Evolutionary conservation across 2,113 vertebrate genomes (phyloP).

Genomic region (Spheniscus mendiculus): DNA sequence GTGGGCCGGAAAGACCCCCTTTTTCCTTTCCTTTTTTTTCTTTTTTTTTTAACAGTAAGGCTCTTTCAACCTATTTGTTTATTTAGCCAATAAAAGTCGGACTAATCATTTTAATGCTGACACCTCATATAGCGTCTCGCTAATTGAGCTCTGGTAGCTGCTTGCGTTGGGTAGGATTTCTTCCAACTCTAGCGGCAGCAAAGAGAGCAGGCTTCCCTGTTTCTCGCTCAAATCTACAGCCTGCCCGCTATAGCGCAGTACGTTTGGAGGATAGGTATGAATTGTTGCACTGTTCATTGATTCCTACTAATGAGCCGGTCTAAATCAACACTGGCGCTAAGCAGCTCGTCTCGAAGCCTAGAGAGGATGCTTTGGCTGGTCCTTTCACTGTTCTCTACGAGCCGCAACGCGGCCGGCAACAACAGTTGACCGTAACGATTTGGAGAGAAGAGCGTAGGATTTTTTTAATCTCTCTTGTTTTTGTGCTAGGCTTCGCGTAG

Average conservation of each 20-base stretch:
- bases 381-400: background rate
- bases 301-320: background rate
- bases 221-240: background rate
- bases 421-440: background rate
- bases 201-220: background rate
- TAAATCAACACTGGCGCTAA: background rate
- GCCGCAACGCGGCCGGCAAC: background rate
- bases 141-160: background rate
- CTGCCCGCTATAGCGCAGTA: background rate
- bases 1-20: background rate
- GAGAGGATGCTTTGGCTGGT: background rate
- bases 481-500: background rate
- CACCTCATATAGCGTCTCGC: background rate
- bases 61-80: background rate
- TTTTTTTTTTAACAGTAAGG: background rate
- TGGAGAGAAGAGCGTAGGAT: background rate
- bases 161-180: background rate
- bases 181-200: background rate
- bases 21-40: conserved; percentile 44
- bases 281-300: background rate
- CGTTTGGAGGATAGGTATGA: background rate
- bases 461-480: background rate
- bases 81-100: background rate
- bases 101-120: background rate
- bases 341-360: background rate